These are phyloP conservation scores for Phymatocera aterrima DNA, from an alignment of 2,888 invertebrate species.

Conservation along the genomic window DNA sequence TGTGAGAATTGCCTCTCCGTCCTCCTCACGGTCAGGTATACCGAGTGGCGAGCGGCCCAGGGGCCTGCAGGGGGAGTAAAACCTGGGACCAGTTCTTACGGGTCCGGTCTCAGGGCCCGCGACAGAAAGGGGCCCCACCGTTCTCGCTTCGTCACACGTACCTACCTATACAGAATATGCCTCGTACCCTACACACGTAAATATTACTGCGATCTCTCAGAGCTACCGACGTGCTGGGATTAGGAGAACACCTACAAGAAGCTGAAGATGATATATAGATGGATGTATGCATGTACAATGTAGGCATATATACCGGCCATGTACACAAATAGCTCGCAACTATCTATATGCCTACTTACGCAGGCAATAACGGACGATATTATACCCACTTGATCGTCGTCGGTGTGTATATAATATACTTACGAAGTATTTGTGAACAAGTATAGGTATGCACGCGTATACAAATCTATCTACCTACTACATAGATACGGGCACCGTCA, in stretches of 20 bases:
- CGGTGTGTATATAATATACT: no score
- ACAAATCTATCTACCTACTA: no score
- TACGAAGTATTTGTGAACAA: no score
- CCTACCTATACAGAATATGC: neutral
- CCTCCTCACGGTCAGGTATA: constrained; percentile 44
- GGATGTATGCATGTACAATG: no score
- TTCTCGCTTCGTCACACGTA: constrained; percentile 11
- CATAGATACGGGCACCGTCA: neutral
- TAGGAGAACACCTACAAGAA: no score
- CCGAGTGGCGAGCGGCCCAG: constrained; percentile 13
- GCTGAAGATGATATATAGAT: no score
- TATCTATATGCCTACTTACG: no score
- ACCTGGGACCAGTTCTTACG: constrained; percentile 35
- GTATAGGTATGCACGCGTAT: neutral
- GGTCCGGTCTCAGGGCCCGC: constrained; percentile 35
- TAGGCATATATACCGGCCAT: no score
- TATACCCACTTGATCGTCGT: no score
- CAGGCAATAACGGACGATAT: no score
- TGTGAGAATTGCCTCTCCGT: constrained; percentile 17
- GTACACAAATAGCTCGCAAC: no score
- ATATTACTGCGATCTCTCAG: neutral
- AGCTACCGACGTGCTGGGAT: no score
- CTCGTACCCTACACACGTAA: neutral
- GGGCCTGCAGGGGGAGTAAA: constrained; percentile 23
- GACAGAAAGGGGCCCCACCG: constrained; percentile 46